Evolutionary conservation across 2,888 invertebrate species (phyloP).

Genomic region (Galeopsomyia nigrocyanea): DNA sequence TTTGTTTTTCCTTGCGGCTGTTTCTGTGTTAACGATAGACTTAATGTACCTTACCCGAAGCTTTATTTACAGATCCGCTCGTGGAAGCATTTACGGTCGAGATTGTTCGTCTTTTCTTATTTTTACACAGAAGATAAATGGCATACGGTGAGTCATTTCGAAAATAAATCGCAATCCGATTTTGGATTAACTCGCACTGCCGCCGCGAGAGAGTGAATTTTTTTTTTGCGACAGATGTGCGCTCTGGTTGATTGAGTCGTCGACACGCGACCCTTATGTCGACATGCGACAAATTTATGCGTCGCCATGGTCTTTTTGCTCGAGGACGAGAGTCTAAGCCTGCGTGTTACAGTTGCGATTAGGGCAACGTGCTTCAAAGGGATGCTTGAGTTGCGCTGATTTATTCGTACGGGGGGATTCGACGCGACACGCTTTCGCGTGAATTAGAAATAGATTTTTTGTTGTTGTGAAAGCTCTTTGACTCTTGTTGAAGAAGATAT

Average conservation of each 20-base stretch:
- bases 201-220: no score
- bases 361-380: not conserved
- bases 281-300: constrained; percentile 17
- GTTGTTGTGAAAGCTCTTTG: no score
- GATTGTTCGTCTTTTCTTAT: no score
- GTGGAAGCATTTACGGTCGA: not conserved
- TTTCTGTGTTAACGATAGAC: constrained; percentile 27
- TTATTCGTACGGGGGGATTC: no score
- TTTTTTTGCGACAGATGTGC: constrained; percentile 28
- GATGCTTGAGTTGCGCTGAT: no score
- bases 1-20: constrained; percentile 28
- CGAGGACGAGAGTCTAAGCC: not conserved
- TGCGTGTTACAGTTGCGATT: constrained; percentile 8
- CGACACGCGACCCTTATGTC: constrained; percentile 21
- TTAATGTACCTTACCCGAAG: constrained; percentile 14
- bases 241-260: constrained; percentile 32
- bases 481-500: no score
- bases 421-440: no score
- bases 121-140: no score
- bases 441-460: no score
- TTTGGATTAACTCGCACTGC: no score
- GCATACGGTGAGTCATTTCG: no score
- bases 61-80: constrained; percentile 9
- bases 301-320: constrained; percentile 1
- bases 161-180: no score